Evolutionary conservation across 64 coral and sea anemone species (phyloP).

Genomic region (Orbicella faveolata): DNA sequence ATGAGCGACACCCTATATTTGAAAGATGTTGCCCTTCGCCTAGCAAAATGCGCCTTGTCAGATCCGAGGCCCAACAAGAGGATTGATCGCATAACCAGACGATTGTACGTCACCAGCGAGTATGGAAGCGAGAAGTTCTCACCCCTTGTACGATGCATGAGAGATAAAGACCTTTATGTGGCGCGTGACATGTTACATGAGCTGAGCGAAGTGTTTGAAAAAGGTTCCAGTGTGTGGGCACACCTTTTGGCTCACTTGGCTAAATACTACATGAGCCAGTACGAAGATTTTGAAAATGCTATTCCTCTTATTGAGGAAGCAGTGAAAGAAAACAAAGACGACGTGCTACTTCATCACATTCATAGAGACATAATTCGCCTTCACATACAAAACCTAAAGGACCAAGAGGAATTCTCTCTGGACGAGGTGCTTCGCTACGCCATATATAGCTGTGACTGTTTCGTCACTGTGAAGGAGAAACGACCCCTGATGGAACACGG

Average conservation of each 20-base stretch:
- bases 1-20: slow-evolving; percentile 24
- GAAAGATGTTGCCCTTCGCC: slow-evolving; percentile 56
- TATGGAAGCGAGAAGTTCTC: slow-evolving; percentile 88
- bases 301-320: slow-evolving; percentile 70
- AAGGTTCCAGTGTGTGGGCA: slow-evolving; percentile 64
- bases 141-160: slow-evolving; percentile 61
- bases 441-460: slow-evolving; percentile 68
- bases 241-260: slow-evolving; percentile 77
- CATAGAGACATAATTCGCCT: slow-evolving; percentile 80
- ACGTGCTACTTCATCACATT: slow-evolving; percentile 73
- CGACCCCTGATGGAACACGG: slow-evolving; percentile 79
- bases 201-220: slow-evolving; percentile 60
- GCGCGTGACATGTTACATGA: slow-evolving; percentile 76
- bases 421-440: slow-evolving; percentile 60
- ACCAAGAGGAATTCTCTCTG: slow-evolving; percentile 30
- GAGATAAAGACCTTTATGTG: slow-evolving; percentile 45
- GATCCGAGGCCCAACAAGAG: slow-evolving; percentile 39
- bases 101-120: slow-evolving; percentile 81
- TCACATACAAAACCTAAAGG: slow-evolving; percentile 61
- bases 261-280: slow-evolving; percentile 69
- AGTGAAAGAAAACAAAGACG: slow-evolving; percentile 50
- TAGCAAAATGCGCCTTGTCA: slow-evolving; percentile 63
- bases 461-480: slow-evolving; percentile 71
- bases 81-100: slow-evolving; percentile 78
- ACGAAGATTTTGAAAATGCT: slow-evolving; percentile 42